Evolutionary conservation across 2,797 vertebrate species (phyloP).

Genomic region (Phrynocephalus forsythii): DNA sequence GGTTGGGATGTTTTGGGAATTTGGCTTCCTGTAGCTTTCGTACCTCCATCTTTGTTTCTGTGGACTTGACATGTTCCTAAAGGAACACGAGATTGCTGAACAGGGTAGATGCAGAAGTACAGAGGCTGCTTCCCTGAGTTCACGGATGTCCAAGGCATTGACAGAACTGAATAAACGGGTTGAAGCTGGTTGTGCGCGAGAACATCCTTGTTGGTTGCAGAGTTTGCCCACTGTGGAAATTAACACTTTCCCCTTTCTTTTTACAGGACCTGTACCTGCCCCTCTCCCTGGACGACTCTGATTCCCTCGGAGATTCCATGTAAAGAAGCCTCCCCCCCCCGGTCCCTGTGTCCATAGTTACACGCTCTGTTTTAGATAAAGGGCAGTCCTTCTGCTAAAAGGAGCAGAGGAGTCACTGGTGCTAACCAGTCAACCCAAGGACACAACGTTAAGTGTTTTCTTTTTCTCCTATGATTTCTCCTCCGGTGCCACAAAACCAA

Average conservation of each 20-base stretch:
- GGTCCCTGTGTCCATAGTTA: slow-evolving; percentile 49
- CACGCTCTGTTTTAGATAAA: slow-evolving; percentile 62
- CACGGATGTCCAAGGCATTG: no score
- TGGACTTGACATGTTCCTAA: no score
- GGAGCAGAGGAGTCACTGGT: slow-evolving; percentile 79
- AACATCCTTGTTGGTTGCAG: background rate
- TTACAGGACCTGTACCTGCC: slow-evolving; percentile 96
- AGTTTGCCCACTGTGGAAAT: slow-evolving; percentile 47
- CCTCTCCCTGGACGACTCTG: slow-evolving; percentile 96
- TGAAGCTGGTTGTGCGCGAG: background rate
- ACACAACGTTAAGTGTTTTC: slow-evolving; percentile 76
- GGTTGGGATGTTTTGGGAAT: no score
- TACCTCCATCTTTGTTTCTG: no score
- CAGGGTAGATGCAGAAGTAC: no score
- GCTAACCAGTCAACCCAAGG: slow-evolving; percentile 77
- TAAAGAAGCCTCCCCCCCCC: slow-evolving; percentile 73
- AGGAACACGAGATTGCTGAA: no score
- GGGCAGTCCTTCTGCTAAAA: slow-evolving; percentile 71
- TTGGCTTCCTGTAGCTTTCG: no score
- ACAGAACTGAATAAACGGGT: background rate
- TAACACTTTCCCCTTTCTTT: slow-evolving; percentile 76
- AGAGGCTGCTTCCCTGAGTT: no score
- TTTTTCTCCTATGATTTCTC: slow-evolving; percentile 76
- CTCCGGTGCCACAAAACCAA: slow-evolving; percentile 79
- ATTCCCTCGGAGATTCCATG: slow-evolving; percentile 96